Conservation (phyloP, 2,797 vertebrate species). For the Gymnothorax reevesii region DNA sequence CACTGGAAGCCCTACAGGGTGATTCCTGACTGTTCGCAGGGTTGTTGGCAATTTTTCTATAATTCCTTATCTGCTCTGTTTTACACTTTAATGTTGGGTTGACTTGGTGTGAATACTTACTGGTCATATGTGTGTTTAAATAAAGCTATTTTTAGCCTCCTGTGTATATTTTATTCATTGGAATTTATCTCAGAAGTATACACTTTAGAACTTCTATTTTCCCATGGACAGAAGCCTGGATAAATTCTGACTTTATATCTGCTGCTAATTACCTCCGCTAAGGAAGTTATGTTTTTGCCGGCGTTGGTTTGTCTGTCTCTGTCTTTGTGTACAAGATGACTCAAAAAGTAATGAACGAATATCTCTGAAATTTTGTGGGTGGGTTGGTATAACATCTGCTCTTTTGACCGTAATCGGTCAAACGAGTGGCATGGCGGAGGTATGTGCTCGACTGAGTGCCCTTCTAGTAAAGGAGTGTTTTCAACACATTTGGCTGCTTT, state of each 20-base stretch:
- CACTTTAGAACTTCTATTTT: neutral
- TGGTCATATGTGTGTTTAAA: neutral
- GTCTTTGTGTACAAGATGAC: too few species aligned
- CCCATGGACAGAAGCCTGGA: neutral
- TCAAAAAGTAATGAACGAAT: too few species aligned
- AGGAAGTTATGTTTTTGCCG: too few species aligned
- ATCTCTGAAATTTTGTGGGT: too few species aligned
- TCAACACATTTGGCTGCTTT: slow-evolving; percentile 4
- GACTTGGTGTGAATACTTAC: neutral
- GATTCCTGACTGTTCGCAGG: neutral
- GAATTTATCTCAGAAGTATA: neutral
- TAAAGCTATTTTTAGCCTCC: neutral
- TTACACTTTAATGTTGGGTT: neutral
- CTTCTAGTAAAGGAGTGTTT: neutral
- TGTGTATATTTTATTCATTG: neutral
- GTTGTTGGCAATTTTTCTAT: neutral
- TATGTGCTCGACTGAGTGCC: too few species aligned
- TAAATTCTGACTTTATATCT: neutral
- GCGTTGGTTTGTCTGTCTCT: too few species aligned
- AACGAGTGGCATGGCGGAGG: too few species aligned
- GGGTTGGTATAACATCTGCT: too few species aligned
- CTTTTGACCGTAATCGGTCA: too few species aligned
- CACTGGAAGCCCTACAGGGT: neutral
- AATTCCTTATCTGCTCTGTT: neutral
- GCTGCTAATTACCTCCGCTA: too few species aligned